Evolutionary conservation across 2,797 vertebrate species (phyloP), one percentile per base, ranked within the genome.

Genomic region (Catharus ustulatus): DNA sequence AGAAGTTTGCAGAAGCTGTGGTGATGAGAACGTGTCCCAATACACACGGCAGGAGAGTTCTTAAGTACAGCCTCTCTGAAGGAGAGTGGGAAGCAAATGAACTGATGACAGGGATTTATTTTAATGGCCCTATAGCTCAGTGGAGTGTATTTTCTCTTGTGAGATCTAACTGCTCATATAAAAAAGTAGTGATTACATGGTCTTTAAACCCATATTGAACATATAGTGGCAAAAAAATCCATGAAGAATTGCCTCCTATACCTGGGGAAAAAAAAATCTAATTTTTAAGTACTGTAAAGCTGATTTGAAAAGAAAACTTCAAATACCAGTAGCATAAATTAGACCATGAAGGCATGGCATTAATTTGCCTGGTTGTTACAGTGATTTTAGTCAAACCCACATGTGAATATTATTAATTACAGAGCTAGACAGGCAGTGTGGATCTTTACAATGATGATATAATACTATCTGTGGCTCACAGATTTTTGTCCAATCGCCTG

Each of bases 61-160:
- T 61, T 76, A 92, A 90, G 63, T 59, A 17, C 54, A 84, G 27
- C 27, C 27, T 72, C 52, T 71, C 66, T 66, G 59, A 82, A 73
- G 34, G 22, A 82, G 42, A 89, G 82, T 54, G 22, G 63, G 67
- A 83, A 88, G 86, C n/a, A 78, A 91, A 90, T 64, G 49, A 80
- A 64, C 61, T 72, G 84, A 77, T 93, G 78, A 89, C 81, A 85
- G 38, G 67, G 48, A 72, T 54, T 82, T 54, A 71, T 93, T 95
- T 89, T 63, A 89, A 87, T 52, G n/a, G 21, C 24, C 27, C 51
- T 84, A n/a, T 23, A 52, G 45, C 57, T 91, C 49, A 54, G 58
- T 74, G 21, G 42, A 93, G 43, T 74, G 13, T n/a, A 58, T 64
- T 62, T 87, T 82, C 29, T 61, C 49, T 68, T 63, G 30, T 63